phyloP scores from a whole-genome alignment of 2,888 invertebrate genomes.

The Chaetogeoica ovagalla region DNA sequence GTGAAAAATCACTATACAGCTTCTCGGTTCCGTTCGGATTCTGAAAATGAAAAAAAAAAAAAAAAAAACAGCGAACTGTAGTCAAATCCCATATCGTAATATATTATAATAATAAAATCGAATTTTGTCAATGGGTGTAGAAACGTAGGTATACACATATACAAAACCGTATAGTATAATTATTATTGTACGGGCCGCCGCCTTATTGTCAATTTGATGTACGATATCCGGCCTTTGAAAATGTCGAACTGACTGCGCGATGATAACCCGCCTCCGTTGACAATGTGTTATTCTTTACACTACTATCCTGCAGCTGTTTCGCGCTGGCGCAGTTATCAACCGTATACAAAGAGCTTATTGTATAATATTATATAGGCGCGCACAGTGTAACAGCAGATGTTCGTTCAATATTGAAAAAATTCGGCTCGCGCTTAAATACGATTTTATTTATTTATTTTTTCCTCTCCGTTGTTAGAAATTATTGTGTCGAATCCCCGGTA shows the following conservation, averaged over 20 bases:
- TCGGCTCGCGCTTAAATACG: conserved; percentile 30
- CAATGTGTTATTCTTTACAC: neutral
- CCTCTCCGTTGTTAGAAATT: conserved; percentile 1
- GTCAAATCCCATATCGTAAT: no score
- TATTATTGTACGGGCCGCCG: no score
- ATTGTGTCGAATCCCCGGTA: conserved; percentile 5
- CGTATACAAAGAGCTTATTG: conserved; percentile 11
- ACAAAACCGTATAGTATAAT: no score
- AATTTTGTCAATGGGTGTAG: neutral
- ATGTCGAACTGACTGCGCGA: neutral
- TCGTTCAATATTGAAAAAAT: conserved; percentile 38
- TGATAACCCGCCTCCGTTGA: conserved; percentile 19
- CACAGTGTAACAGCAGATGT: conserved; percentile 40
- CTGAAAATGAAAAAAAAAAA: no score
- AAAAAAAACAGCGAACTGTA: no score
- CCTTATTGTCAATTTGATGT: conserved; percentile 41
- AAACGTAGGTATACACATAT: neutral
- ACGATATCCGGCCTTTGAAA: conserved; percentile 49
- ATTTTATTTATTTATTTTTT: conserved; percentile 15
- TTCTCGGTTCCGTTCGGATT: no score
- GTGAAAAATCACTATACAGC: no score
- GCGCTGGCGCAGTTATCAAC: neutral
- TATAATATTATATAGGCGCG: neutral
- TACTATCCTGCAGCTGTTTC: conserved; percentile 8
- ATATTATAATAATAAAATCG: no score